Evolutionary conservation across 1,140 invertebrate genomes (phyloP).

Genomic region (Cydia amplana): DNA sequence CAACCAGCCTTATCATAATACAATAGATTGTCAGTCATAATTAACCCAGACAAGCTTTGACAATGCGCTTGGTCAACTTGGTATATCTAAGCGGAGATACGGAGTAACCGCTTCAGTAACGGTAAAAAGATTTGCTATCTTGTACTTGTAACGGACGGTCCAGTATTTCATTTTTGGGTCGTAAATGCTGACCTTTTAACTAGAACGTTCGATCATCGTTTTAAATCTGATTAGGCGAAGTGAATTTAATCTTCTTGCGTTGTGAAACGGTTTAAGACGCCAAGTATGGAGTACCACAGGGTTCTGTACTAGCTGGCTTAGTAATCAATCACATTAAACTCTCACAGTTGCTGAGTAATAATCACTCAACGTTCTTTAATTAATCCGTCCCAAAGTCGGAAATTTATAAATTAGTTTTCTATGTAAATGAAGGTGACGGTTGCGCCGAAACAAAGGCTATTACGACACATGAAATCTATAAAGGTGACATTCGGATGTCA

Average conservation of each 20-base stretch:
- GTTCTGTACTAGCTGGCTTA: not conserved
- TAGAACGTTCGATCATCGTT: slow-evolving; percentile 31
- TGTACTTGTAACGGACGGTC: slow-evolving; percentile 41
- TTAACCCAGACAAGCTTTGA: slow-evolving; percentile 43
- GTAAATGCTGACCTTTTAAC: slow-evolving; percentile 31
- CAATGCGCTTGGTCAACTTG: slow-evolving; percentile 15
- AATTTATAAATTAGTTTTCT: slow-evolving; percentile 12
- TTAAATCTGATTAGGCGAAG: slow-evolving; percentile 29
- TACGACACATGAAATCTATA: not conserved
- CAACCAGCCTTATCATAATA: slow-evolving; percentile 40
- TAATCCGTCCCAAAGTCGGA: slow-evolving; percentile 11
- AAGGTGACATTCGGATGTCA: not conserved
- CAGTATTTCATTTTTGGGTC: slow-evolving; percentile 57
- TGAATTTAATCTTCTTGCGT: slow-evolving; percentile 26
- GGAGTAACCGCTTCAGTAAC: slow-evolving; percentile 53
- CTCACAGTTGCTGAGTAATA: slow-evolving; percentile 1
- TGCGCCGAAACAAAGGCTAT: slow-evolving; percentile 11
- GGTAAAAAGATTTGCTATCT: slow-evolving; percentile 42
- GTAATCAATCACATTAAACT: slow-evolving; percentile 19
- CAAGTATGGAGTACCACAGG: slow-evolving; percentile 24
- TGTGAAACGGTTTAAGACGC: slow-evolving; percentile 11
- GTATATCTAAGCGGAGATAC: not conserved
- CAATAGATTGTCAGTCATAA: slow-evolving; percentile 52
- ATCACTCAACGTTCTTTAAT: slow-evolving; percentile 19
- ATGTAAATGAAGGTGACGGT: slow-evolving; percentile 19